phyloP scores from a whole-genome alignment of 2,113 vertebrate genomes.

The Rynchops niger region DNA sequence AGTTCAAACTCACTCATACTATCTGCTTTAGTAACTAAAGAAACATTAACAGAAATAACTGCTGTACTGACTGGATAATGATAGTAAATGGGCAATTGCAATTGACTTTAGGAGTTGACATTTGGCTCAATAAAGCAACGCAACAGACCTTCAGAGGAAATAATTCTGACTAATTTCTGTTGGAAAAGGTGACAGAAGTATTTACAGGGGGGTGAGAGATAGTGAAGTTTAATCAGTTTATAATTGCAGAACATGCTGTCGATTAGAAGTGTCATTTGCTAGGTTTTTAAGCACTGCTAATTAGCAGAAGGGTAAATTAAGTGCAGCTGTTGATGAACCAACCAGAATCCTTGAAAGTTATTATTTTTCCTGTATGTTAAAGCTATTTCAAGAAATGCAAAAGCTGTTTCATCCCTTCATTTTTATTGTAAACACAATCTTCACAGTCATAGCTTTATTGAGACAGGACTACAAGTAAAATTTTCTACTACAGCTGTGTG shows the following conservation, averaged over 20 bases:
- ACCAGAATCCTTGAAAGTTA: background rate
- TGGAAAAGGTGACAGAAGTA: background rate
- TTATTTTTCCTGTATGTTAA: background rate
- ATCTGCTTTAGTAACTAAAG: background rate
- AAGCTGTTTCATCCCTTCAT: background rate
- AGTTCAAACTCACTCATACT: background rate
- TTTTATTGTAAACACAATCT: background rate
- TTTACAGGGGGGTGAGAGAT: background rate
- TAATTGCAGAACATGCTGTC: constrained; percentile 1
- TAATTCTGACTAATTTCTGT: constrained; percentile 5
- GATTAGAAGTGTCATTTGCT: background rate
- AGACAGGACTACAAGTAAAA: background rate
- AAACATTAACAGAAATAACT: background rate
- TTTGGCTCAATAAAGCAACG: background rate
- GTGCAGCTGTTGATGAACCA: constrained; percentile 16
- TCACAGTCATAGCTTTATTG: background rate
- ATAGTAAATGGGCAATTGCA: background rate
- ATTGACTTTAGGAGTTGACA: background rate
- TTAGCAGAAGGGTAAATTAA: constrained; percentile 33
- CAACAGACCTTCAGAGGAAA: background rate
- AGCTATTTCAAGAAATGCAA: background rate
- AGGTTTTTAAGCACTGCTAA: constrained; percentile 36
- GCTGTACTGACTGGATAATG: background rate
- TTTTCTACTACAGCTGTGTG: background rate
- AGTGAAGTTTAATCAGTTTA: constrained; percentile 25